Base-by-base conservation (phyloP, 2,113 vertebrate species). In the Leuciscus idus region DNA sequence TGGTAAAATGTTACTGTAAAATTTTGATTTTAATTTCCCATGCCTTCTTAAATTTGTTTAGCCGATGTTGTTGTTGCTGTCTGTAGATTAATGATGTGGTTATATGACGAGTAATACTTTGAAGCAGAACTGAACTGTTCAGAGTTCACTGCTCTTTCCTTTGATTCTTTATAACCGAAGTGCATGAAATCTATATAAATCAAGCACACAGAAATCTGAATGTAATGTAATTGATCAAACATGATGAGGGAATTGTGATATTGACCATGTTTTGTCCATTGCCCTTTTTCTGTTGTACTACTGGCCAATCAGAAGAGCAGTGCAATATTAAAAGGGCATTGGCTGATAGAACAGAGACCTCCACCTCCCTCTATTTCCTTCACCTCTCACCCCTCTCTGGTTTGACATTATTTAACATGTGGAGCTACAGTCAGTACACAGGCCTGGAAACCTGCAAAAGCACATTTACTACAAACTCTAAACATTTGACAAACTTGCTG, bases 311-410 rank as follows among this genome's bases (percentile, higher is more conserved):
- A 94, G 93, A 95, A 95, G 95, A 98, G 97, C 97, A 98, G 97
- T 98, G 97, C 97, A 98, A 98, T 98, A 97, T 97, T 97, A 98
- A 98, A 98, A 98, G 97, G 97, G 97, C 97, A 98, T 98, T 96
- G 97, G 97, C 96, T 97, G 95, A 94, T 95, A 93, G 95, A 95
- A 95, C 94, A 92, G 92, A 94, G 94, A 95, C 94, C 93, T 93
- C 93, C 83, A 89, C 90, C 86, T 88, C 81, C 83, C 88, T 88
- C 87, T 88, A 87, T 89, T 91, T 88, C 88, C 90, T 91, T 89
- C 91, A 93, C 92, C 92, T 92, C 87, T 93, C 91, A 92, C 93
- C 94, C 92, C 90, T 88, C 89, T 91, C 76, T 90, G 90, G 90
- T 89, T 90, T 93, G 91, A 92, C 86, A 89, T 91, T 86, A 91